Evolutionary conservation across 2,797 vertebrate genomes (phyloP), one percentile per base, ranked within the genome.

Genomic region (Eulemur mongoz): DNA sequence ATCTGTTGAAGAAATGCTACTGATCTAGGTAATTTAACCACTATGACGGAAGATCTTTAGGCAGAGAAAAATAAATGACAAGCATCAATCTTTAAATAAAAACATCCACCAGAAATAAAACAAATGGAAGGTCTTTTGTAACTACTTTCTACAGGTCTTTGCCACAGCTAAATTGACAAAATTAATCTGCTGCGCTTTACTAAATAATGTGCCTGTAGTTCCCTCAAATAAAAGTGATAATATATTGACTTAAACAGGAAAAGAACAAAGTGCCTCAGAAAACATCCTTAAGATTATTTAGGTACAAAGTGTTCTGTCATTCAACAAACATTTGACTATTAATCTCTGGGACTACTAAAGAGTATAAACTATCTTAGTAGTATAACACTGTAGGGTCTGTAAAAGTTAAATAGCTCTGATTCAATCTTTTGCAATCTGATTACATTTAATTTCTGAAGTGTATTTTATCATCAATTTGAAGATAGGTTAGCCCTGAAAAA

Each of bases 401-500:
- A 91, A 88, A 93, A 38, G 40, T 79, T 92, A 88, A 88, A 14
- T 67, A 80, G 70, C 78, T 93, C 35, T 72, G 40, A 91, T 35
- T 87, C 45, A 92, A 84, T 65, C 43, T 96, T 92, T 70, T 69
- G 3, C n/a, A 79, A 76, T 52, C 11, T 57, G 32, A 78, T 95
- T 86, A 94, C n/a, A 57, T 50, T 85, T 89, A 88, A 94, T 59
- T 87, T 87, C 82, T 65, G 18, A 78, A 54, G 63, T 91, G 4
- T 73, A 94, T 89, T 91, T 96, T 88, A 94, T 84, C 10, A 86
- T 88, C 48, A 91, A 91, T 93, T 45, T 90, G 30, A 96, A 92
- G 52, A 65, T 1, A 86, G 38, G 27, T 7, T 61, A 97, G 61
- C 30, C 30, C 40, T 96, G 83, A 95, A 95, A 94, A 94, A 90